Evolutionary conservation across 2,113 vertebrate species (phyloP).

Genomic region (Chaenocephalus aceratus): DNA sequence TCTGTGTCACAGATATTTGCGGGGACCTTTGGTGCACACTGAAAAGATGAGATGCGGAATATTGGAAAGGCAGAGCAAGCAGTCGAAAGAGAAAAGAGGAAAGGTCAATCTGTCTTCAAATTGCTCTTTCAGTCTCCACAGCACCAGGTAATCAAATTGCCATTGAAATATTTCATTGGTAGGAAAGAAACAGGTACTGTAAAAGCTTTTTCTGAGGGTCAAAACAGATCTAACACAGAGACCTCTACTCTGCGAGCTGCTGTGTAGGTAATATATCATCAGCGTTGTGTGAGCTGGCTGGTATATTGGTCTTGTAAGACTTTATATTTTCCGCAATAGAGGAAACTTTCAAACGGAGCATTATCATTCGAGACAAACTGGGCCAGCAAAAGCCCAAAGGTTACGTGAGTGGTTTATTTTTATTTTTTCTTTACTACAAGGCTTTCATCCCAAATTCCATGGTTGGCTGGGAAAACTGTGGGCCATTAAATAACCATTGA

Average conservation of each 20-base stretch:
- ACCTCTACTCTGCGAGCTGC: slow-evolving; percentile 13
- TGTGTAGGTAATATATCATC: slow-evolving; percentile 13
- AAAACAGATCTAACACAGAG: slow-evolving; percentile 8
- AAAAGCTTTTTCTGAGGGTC: slow-evolving; percentile 31
- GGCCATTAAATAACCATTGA: background rate
- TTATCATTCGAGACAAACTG: slow-evolving; percentile 57
- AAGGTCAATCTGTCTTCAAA: slow-evolving; percentile 58
- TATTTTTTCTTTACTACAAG: slow-evolving; percentile 3
- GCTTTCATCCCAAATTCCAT: slow-evolving; percentile 25
- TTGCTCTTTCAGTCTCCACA: slow-evolving; percentile 44
- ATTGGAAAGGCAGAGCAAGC: slow-evolving; percentile 7
- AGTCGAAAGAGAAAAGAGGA: slow-evolving; percentile 15
- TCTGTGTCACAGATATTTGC: slow-evolving; percentile 15
- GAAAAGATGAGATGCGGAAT: slow-evolving; percentile 4
- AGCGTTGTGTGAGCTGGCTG: background rate
- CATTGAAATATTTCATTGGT: slow-evolving; percentile 37
- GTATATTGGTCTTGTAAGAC: slow-evolving; percentile 4
- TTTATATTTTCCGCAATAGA: background rate
- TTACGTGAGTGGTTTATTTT: slow-evolving; percentile 10
- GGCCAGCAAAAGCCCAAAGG: slow-evolving; percentile 48
- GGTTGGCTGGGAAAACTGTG: background rate
- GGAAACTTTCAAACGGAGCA: slow-evolving; percentile 41
- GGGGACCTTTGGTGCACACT: slow-evolving; percentile 3
- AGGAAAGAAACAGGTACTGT: slow-evolving; percentile 30
- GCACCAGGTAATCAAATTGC: slow-evolving; percentile 55